Conservation (phyloP, 2,797 vertebrate genomes). For the Pristis pectinata region DNA sequence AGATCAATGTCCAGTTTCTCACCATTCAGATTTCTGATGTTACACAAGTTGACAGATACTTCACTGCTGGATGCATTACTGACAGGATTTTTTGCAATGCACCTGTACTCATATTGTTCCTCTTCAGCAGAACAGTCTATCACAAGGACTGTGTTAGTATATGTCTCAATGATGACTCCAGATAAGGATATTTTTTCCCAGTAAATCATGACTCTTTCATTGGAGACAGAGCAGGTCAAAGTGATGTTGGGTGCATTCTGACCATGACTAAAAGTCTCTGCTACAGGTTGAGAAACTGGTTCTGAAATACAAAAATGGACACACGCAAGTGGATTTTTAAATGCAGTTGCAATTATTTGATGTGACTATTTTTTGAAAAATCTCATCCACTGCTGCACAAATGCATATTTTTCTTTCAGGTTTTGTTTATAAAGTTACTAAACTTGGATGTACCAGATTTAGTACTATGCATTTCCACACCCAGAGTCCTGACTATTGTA, state of each 20-base stretch:
- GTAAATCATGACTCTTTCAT: background rate
- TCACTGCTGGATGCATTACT: background rate
- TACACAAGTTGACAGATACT: background rate
- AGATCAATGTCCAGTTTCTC: background rate
- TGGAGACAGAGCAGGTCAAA: background rate
- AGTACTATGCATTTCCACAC: no score
- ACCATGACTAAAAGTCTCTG: background rate
- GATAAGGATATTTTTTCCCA: background rate
- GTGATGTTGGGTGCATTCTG: background rate
- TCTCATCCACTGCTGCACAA: background rate
- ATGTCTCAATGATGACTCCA: background rate
- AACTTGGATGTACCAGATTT: no score
- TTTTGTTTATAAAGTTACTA: no score
- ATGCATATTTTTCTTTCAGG: background rate
- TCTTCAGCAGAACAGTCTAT: constrained; percentile 3
- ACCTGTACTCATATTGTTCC: background rate
- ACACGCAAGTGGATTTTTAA: no score
- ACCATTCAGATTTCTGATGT: background rate
- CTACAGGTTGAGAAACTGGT: background rate
- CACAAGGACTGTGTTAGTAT: background rate
- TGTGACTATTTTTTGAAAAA: background rate
- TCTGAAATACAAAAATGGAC: background rate
- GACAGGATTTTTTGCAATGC: background rate
- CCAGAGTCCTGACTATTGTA: no score
- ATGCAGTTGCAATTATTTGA: no score